Base-by-base conservation (phyloP, 2,113 vertebrate species). In the Callospermophilus lateralis region DNA sequence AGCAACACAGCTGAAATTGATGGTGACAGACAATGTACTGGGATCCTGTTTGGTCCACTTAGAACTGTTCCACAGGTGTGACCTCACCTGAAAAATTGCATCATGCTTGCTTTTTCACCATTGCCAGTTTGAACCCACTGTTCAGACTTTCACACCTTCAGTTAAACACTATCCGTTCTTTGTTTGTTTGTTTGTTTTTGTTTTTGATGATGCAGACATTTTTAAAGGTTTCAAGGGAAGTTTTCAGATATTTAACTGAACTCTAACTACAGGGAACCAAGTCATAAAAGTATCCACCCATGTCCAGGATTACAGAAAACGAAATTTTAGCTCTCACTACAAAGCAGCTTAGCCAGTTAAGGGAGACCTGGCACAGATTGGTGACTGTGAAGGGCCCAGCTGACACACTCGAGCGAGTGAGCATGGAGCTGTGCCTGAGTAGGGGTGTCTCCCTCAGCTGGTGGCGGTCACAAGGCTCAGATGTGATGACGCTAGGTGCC, bases 381-480 rank as follows among this genome's bases (percentile, higher is more conserved):
- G 80, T 79, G 51, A 11, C 34, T 20, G 9, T 30, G 67, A 76
- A 74, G 45, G 3, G 28, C 51, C 30, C n/a, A 5, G 26, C 28
- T 6, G 37, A 91, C 45, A 13, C 30, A 4, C 17, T 26, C 16
- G 7, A 1, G 0, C n/a, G 8, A 45, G 8, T 45, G 8, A 45
- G 45, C 45, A 9, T n/a, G 77, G 42, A 13, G 20, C 7, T 19
- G 32, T 13, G 26, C 10, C 58, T 76, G 3, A 45, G 8, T 0
- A 0, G 3, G 70, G 94, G n/a, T 34, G 78, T 86, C 22, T 63
- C 77, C 48, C 32, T 95, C 45, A 79, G 15, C 37, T 26, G 17
- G 4, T 1, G 7, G 2, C 3, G 10, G 48, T 28, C 2, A 1
- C 0, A 0, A n/a, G 26, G 24, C 85, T 94, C 77, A 2, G 28